Evolutionary conservation across 37 sponge, comb jelly and placozoan species (phyloP), one percentile per base, ranked within the genome.

Genomic region (Aphrocallistes beatrix): DNA sequence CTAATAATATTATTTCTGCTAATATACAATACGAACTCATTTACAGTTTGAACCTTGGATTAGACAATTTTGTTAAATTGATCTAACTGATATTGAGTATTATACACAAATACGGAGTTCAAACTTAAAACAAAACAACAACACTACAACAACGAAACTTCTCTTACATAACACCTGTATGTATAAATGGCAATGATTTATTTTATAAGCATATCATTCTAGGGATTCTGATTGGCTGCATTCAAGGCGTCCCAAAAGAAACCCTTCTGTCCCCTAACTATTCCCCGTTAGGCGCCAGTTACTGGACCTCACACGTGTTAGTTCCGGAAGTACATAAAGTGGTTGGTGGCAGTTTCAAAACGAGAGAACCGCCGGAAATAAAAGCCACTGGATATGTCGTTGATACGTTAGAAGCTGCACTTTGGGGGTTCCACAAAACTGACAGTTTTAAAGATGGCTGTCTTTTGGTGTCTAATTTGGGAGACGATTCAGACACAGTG

Each of bases 401-500:
- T 16, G 82, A 69, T 32, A 88, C 91, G 17, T 81, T 94, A 81
- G 95, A 94, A 37, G 95, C 95, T 17, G 95, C 87, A 36, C 86
- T 94, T 39, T 94, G 95, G 95, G 95, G 91, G 8, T 94, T 94
- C 83, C 42, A 89, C 51, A 39, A 89, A 39, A 89, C 92, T 0
- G 82, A 83, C 23, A 89, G 51, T 82, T 94, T 94, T 86, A 89
- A 88, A 86, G 92, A 92, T 50, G 95, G 95, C 51, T 94, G 95
- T 83, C 85, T 94, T 23, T 51, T 85, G 85, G 90, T 90, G 39
- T 88, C 90, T 23, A 95, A 95, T 37, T 85, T 95, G 36, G 95
- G 95, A 23, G 37, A 90, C 85, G 93, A 95, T 84, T 84, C 91
- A 36, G 95, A 95, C 75, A 95, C 95, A 37, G 91, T 88, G n/a